These are phyloP conservation scores for Drosophila neonasuta DNA, from an alignment of 2,888 invertebrate species.

Conservation along the genomic window DNA sequence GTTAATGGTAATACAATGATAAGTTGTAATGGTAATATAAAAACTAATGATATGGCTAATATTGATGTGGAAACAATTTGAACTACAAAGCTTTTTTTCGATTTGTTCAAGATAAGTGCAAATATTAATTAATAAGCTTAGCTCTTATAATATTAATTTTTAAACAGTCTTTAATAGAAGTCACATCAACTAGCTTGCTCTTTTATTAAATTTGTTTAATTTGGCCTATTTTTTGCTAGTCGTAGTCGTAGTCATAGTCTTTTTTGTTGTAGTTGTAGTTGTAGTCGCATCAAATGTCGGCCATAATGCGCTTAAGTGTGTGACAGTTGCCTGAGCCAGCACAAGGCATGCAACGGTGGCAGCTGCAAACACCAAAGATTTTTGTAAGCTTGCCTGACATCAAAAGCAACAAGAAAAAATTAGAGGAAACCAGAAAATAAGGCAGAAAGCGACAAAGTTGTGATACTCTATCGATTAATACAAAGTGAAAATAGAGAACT, in stretches of 20 bases:
- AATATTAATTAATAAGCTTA: too few relatives aligned
- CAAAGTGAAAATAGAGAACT: background rate
- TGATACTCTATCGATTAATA: slow-evolving; percentile 25
- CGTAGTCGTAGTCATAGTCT: too few relatives aligned
- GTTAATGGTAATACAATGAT: background rate
- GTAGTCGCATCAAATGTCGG: slow-evolving; percentile 32
- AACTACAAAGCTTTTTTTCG: too few relatives aligned
- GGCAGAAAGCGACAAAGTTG: slow-evolving; percentile 14
- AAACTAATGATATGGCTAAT: too few relatives aligned
- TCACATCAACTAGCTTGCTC: background rate
- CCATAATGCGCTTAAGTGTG: slow-evolving; percentile 57
- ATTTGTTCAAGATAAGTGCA: too few relatives aligned
- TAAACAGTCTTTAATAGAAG: background rate
- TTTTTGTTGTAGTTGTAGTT: background rate
- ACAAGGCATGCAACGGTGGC: slow-evolving; percentile 20
- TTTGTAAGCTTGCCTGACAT: slow-evolving; percentile 18
- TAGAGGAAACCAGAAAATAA: background rate
- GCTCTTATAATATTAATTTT: background rate
- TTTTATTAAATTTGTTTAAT: slow-evolving; percentile 33
- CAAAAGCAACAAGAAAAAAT: slow-evolving; percentile 5
- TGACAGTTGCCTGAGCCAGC: slow-evolving; percentile 23
- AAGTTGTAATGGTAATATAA: too few relatives aligned
- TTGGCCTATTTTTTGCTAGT: slow-evolving; percentile 2
- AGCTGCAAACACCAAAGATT: slow-evolving; percentile 23
- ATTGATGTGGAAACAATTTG: too few relatives aligned